Evolutionary conservation across 2,888 invertebrate genomes (phyloP), one percentile per base, ranked within the genome.

Genomic region (Ceraclea dissimilis): DNA sequence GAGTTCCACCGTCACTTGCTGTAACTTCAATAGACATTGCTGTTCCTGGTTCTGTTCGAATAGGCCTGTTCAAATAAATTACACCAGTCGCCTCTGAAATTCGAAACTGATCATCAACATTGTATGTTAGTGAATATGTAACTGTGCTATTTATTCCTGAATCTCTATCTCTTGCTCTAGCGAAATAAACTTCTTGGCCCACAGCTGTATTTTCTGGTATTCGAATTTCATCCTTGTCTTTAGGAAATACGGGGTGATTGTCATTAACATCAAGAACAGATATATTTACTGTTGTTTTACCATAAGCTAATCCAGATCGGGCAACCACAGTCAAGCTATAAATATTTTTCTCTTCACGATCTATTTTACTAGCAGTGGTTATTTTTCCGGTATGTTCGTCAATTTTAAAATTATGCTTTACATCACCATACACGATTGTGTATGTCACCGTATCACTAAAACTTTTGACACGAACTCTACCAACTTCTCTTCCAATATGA

Each of bases 171-270:
- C 83, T 79, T 1, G 95, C 96, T 66, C 88, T 80, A 1, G 93
- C 90, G 63, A 93, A 80, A 71, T 89, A 93, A 31, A 96, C 86
- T 73, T 95, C 93, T 71, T 93, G 92, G 1, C 95, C 95, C 33
- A 95, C 91, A 18, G 96, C 94, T 64, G 90, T 88, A 69, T 94
- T 92, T 76, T 95, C 95, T 16, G 85, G 81, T 57, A 96, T 78
- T 60, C 79, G 79, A 48, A 92, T 84, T 70, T 89, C 87, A 67
- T 91, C 90, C 66, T 84, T 85, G 62, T 87, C 88, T 66, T 84
- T 83, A 19, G 85, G 80, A 70, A 93, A 93, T 60, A 82, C 77
- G 2, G 97, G 97, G 55, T 86, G 83, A 70, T 95, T 94, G 71
- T 97, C 96, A 71, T 97, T 97, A 2, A 92, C 78, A 73, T 97